Base-by-base conservation (phyloP, 2,888 invertebrate species). In the Drosophila gaucha region DNA sequence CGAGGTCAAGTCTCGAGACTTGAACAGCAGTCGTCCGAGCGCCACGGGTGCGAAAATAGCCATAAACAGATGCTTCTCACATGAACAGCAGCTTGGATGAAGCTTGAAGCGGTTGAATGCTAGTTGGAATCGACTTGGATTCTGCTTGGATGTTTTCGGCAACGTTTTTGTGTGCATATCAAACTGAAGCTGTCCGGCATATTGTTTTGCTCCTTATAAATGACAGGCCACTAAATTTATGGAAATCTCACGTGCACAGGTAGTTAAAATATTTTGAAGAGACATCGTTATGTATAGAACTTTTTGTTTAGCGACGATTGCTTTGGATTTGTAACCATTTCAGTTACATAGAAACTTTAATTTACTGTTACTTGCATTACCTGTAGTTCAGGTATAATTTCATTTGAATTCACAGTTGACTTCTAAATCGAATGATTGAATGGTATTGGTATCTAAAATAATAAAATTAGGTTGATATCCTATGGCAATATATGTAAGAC, bases 31-130 rank as follows among this genome's bases (percentile, higher is more conserved):
- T 67, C 57, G 80, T 56, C 75, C 78, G 52, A 82, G 59, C 59
- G 68, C 84, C 70, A 68, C 84, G 84, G 88, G 86, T 86, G 86
- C 80, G 80, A 83, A 80, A 88, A 64, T 55, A 39, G 65, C 88
- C 74, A 85, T 56, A 54, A 73, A 54, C 44, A 54, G 56, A 20
- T 36, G 31, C 52, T 49, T 44, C 31, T 41, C 36, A 51, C 28
- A 52, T 46, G 51, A 41, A 36, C 33, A n/a, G 31, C 38, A 12
- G 28, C 26, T 62, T 33, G 38, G 33, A 26, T 41, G 22, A 6
- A 12, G 22, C 6, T 33, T n/a, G n/a, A n/a, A n/a, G 41, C 18
- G 10, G 43, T 10, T 36, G 46, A 20, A 56, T 24, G 57, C 51
- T 47, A 20, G 33, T 35, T 33, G 35, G 28, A 22, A 16, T 28